phyloP scores from a whole-genome alignment of 2,113 vertebrate species.

The Vulpes ferrilata region DNA sequence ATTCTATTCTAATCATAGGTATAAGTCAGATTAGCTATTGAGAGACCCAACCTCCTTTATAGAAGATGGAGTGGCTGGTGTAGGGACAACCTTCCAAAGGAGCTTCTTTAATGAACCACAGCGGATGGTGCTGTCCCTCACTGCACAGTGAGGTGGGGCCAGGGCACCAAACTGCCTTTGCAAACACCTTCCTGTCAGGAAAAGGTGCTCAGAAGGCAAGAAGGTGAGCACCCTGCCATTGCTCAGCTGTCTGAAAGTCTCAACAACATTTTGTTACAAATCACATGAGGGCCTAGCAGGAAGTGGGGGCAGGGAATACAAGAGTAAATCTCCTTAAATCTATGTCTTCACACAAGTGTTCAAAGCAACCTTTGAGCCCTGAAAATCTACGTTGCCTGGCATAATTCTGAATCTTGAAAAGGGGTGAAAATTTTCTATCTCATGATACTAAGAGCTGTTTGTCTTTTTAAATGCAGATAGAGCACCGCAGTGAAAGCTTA shows the following conservation, averaged over 20 bases:
- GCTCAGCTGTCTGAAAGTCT: neutral
- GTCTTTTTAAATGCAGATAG: neutral
- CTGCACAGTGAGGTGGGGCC: neutral
- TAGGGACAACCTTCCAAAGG: neutral
- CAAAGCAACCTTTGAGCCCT: neutral
- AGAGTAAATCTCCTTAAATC: neutral
- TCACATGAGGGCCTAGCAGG: neutral
- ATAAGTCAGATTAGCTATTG: neutral
- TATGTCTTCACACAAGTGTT: neutral
- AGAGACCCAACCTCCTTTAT: neutral
- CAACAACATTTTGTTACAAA: neutral
- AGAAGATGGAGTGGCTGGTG: neutral
- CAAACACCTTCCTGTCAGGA: neutral
- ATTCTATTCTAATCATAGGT: neutral
- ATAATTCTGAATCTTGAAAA: constrained; percentile 15
- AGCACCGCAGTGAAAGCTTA: neutral
- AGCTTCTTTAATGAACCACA: neutral
- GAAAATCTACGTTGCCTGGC: neutral
- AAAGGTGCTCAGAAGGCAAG: neutral
- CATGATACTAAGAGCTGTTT: neutral
- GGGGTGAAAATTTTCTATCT: neutral
- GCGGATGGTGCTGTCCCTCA: neutral
- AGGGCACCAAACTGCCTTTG: neutral
- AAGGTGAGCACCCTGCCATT: neutral
- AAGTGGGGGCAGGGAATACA: neutral